These are phyloP conservation scores for Papilio helenus DNA, from an alignment of 1,140 invertebrate species.

Conservation along the genomic window DNA sequence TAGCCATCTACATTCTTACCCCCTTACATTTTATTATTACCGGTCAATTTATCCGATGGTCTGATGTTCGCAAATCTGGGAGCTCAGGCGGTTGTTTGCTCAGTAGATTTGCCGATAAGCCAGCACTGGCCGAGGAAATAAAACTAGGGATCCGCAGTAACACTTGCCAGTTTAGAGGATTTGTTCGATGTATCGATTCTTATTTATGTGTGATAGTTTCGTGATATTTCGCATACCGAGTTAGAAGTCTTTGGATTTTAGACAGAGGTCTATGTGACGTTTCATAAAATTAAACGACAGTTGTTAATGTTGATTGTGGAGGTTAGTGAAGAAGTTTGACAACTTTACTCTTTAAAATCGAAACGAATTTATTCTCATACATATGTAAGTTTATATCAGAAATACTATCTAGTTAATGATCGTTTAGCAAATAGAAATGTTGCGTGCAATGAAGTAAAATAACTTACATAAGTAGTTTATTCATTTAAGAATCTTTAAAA, in stretches of 20 bases:
- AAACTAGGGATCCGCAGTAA: conserved; percentile 58
- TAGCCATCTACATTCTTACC: conserved; percentile 82
- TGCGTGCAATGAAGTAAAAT: too few species aligned
- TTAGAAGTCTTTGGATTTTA: background rate
- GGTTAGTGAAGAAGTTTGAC: too few species aligned
- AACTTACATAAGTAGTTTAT: background rate
- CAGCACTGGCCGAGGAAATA: conserved; percentile 60
- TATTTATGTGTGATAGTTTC: background rate
- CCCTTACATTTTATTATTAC: conserved; percentile 83
- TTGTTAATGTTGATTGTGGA: too few species aligned
- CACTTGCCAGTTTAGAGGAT: conserved; percentile 38
- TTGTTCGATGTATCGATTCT: conserved; percentile 32
- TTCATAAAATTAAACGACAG: too few species aligned
- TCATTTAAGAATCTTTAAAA: background rate
- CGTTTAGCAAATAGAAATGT: too few species aligned
- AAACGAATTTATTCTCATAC: too few species aligned
- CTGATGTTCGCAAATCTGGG: conserved; percentile 72
- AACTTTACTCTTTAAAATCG: too few species aligned
- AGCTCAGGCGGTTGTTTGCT: conserved; percentile 66
- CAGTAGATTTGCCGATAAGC: conserved; percentile 71
- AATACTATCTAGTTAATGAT: too few species aligned
- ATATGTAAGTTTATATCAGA: too few species aligned
- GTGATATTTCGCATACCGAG: background rate
- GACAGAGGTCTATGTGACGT: background rate
- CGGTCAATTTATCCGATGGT: conserved; percentile 80